These are phyloP conservation scores for Ptilonorhynchus violaceus DNA, from an alignment of 2,113 vertebrate species.

Conservation along the genomic window DNA sequence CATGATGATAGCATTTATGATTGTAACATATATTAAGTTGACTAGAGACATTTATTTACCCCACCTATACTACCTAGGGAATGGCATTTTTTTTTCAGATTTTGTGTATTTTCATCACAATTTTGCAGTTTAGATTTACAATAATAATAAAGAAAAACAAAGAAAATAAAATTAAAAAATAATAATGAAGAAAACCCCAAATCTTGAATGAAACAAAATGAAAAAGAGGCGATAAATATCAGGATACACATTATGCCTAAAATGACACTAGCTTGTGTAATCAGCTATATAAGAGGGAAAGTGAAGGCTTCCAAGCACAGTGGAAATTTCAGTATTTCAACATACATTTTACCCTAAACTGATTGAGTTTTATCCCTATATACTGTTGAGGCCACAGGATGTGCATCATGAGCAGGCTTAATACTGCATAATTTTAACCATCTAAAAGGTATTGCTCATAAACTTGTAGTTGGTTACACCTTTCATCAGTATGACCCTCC, in stretches of 20 bases:
- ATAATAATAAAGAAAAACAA: neutral
- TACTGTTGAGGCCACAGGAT: neutral
- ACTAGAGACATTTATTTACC: neutral
- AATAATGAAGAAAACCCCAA: accelerated
- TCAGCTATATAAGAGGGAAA: neutral
- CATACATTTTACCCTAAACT: neutral
- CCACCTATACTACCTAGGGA: neutral
- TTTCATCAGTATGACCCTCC: neutral
- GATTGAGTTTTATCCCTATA: neutral
- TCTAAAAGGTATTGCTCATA: neutral
- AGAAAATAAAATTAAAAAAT: neutral
- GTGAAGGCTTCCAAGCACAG: neutral
- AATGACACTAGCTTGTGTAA: neutral
- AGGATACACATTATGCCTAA: neutral
- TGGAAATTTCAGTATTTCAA: neutral
- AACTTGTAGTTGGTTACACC: neutral
- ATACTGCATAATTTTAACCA: neutral
- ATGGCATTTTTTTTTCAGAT: neutral
- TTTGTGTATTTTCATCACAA: neutral
- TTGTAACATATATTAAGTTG: neutral
- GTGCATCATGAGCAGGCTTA: neutral
- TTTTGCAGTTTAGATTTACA: neutral
- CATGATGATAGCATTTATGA: neutral
- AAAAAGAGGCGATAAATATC: neutral
- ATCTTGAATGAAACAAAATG: neutral